Evolutionary conservation across 2,888 invertebrate genomes (phyloP), one percentile per base, ranked within the genome.

Genomic region (Hartigia nigra): DNA sequence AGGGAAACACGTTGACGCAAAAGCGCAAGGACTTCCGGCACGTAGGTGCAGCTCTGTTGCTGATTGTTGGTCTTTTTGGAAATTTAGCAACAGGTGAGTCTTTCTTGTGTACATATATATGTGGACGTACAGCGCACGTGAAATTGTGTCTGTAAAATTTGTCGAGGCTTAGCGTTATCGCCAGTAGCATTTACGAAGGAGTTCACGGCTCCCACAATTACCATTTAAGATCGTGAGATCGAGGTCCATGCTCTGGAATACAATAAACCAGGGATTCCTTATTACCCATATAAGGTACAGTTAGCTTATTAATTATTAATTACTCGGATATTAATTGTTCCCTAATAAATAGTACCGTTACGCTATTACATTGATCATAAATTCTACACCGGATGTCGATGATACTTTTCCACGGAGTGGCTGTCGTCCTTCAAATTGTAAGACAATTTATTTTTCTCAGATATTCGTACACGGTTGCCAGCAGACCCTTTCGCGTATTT

Each of bases 201-300:
- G 55, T 72, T 34, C 32, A 72, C 31, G 12, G 78, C 77, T 81
- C 79, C 70, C 79, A 87, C 86, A 84, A 86, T 90, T 89, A 87
- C 84, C 84, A 87, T 90, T 88, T 86, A 78, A 85, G 88, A 89
- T 90, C 90, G 89, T 90, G 89, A 89, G 89, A 89, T 89, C 84
- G 86, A 79, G 89, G 87, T 83, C 86, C 83, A 78, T 80, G 76
- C 77, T 76, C 78, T 76, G 39, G 76, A 34, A 32, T 72, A 72
- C 72, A 34, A 55, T 55, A 55, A 75, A 34, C 76, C 79, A 77
- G 77, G 35, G 75, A 77, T 79, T 77, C 78, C 69, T 76, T 70
- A 77, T 77, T 70, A 75, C 77, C 69, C 80, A 74, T 77, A 79
- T 74, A 23, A 36, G 31, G 35, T 31, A 77, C 77, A 77, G 77